Evolutionary conservation across 2,888 invertebrate species (phyloP).

Genomic region (Pristionchus entomophagus): DNA sequence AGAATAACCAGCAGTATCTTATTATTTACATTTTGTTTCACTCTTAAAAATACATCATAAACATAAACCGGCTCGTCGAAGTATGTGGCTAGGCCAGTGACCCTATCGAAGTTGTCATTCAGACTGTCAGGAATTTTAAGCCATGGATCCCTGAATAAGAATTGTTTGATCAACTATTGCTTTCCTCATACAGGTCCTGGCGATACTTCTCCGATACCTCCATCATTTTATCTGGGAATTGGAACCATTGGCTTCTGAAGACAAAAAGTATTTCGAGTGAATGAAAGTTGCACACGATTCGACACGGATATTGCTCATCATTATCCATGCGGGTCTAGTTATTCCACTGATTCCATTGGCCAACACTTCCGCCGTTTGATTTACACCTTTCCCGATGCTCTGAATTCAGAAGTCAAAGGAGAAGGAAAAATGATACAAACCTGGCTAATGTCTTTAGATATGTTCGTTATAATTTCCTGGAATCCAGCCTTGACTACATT

Average conservation of each 20-base stretch:
- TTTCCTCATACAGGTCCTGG: not conserved
- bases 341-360: not conserved
- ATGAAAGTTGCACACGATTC: not conserved
- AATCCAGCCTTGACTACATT: constrained; percentile 3
- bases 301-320: not conserved
- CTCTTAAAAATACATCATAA: not conserved
- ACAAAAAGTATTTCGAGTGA: not conserved
- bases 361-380: not conserved
- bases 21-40: not conserved
- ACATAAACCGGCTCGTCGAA: not conserved
- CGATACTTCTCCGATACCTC: not conserved
- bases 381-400: not conserved
- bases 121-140: not conserved
- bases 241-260: not conserved
- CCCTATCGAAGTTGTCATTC: not conserved
- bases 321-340: not conserved
- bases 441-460: not conserved
- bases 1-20: not conserved
- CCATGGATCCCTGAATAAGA: not conserved
- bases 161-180: not conserved
- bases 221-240: not conserved
- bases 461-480: not conserved
- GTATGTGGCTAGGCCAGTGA: not conserved
- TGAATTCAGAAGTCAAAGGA: not conserved
- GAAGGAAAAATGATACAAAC: not conserved